Base-by-base conservation (phyloP, 2,888 invertebrate genomes). In the Pachymerium ferrugineum region DNA sequence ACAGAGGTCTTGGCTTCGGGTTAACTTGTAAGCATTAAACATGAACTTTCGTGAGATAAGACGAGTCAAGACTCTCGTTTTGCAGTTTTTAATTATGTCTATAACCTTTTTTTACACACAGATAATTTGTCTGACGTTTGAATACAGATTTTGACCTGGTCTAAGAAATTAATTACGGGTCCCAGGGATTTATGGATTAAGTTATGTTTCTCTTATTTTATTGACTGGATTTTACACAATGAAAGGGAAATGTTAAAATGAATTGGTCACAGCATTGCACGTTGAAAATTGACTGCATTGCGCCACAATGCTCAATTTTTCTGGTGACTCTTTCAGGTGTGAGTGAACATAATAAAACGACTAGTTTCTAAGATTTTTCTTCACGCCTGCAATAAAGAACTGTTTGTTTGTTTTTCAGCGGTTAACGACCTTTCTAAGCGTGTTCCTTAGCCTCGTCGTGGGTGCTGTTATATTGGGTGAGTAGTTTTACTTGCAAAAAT, bases 391-490 rank as follows among this genome's bases (percentile, higher is more conserved):
- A 62, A 62, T 62, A 62, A 62, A 62, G 62, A 62, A 62, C 28
- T 69, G 31, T 71, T 75, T 76, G 74, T 78, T 81, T 80, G 79
- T 80, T 80, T 86, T 89, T 78, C 89, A 95, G 94, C 90, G 89
- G 86, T 90, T 94, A 84, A 90, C 94, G 80, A 95, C 95, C 79
- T 94, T 95, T 85, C 89, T 91, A 79, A 92, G 92, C 80, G 94
- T 95, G 81, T 93, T 94, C 78, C 87, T 95, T 80, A 94, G 94
- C 83, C 88, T 96, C 77, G 92, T 94, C 83, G 93, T 94, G 79
- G 97, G 97, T 82, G 91, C 93, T 80, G 92, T 93, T 80, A 94
- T 96, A 82, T 86, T 94, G 86, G 90, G 95, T 95, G 85, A 89
- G 92, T 85, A 76, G 30, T 31, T 54, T 71, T 71, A 33, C 31